phyloP scores from a whole-genome alignment of 1,140 invertebrate genomes.

The Homalodisca vitripennis region DNA sequence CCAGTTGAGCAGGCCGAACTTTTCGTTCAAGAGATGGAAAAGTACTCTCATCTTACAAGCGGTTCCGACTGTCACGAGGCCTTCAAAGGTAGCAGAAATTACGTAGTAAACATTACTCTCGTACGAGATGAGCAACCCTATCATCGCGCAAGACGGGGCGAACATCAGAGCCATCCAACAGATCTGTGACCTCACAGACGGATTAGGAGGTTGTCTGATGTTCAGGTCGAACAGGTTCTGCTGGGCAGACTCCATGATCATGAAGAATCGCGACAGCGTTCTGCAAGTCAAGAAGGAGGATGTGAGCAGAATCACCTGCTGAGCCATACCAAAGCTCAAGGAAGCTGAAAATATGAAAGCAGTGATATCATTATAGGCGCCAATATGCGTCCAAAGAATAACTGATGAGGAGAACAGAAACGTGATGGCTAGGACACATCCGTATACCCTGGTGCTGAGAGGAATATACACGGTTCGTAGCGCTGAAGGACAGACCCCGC shows the following conservation, averaged over 20 bases:
- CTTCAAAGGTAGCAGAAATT: too few relatives aligned
- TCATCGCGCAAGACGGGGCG: neutral
- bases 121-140: too few relatives aligned
- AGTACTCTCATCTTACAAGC: neutral
- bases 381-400: too few relatives aligned
- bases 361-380: slow-evolving; percentile 4
- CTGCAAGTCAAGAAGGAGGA: neutral
- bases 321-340: neutral
- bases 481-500: too few relatives aligned
- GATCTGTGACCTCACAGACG: neutral
- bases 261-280: neutral
- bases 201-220: slow-evolving; percentile 4
- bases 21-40: neutral
- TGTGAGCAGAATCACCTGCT: neutral
- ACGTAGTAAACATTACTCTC: too few relatives aligned
- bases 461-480: neutral
- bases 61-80: too few relatives aligned
- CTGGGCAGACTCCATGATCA: neutral
- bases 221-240: neutral
- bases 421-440: neutral
- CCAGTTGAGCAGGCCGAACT: too few relatives aligned
- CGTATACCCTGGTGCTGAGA: neutral
- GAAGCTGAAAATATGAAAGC: neutral
- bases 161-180: neutral
- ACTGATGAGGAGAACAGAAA: too few relatives aligned